Base-by-base conservation (phyloP, 2,113 vertebrate genomes). In the Gallinago paraguaiae region DNA sequence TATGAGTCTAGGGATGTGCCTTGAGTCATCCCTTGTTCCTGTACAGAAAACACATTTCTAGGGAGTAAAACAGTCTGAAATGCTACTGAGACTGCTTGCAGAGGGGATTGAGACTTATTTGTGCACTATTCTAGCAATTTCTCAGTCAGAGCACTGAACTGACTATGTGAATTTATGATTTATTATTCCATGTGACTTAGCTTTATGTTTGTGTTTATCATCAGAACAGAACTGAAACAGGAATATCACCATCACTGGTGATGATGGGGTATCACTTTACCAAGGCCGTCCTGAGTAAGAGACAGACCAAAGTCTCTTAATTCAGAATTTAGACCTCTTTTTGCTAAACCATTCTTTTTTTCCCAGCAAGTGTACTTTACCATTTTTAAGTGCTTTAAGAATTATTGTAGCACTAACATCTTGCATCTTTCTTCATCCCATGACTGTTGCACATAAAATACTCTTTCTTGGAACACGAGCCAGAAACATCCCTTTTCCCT, bases 311-410 rank as follows among this genome's bases (percentile, higher is more conserved):
- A 22, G 1, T 18, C 12, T 88, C 22, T 65, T 19, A 46, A 24
- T 72, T 57, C 50, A 27, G 61, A 85, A 57, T 28, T 25, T 46
- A 31, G 6, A 85, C 5, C 2, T 48, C 24, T 76, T 84, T 22
- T 33, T 50, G 27, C 14, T 37, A 63, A 24, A 51, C 3, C 5
- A 8, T 30, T 23, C 7, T 77, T 46, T 86, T 86, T 65, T 53
- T 75, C 5, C n/a, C 31, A 65, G 2, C 2, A 53, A 54, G 3
- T 3, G 0, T 59, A 28, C 7, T 35, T 11, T 56, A 27, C 16
- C 12, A 28, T 60, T 45, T 54, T 57, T 20, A 87, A 84, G 22
- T 25, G 7, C 9, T 48, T 74, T 50, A 64, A 31, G 14, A 37
- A 59, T 33, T 41, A 11, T n/a, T 84, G 8, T 27, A 45, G 8